phyloP scores from a whole-genome alignment of 2,797 vertebrate species.

The Zonotrichia albicollis region DNA sequence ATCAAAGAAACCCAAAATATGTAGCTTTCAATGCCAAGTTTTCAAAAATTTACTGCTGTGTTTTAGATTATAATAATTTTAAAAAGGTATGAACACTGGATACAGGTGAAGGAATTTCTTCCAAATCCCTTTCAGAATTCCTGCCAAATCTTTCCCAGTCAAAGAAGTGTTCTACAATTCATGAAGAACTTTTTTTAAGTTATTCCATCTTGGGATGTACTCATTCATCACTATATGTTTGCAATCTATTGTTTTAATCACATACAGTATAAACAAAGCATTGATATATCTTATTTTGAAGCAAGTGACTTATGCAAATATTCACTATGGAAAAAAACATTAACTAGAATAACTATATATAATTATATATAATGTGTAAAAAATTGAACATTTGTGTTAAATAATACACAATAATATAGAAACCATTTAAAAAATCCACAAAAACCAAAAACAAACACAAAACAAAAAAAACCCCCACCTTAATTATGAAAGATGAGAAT shows the following conservation, averaged over 20 bases:
- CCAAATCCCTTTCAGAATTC: background rate
- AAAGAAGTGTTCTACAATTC: background rate
- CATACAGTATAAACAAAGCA: background rate
- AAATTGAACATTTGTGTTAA: background rate
- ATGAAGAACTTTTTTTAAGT: background rate
- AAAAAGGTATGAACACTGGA: background rate
- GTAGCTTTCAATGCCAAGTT: background rate
- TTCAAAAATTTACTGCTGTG: background rate
- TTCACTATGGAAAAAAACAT: background rate
- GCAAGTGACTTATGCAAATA: background rate
- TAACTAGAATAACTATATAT: background rate
- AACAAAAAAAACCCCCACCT: accelerated
- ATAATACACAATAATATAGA: background rate
- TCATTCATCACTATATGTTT: background rate
- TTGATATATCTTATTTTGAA: background rate
- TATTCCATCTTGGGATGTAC: background rate
- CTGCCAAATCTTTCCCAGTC: background rate
- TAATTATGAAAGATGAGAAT: background rate
- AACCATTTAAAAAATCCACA: background rate
- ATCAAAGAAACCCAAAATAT: accelerated
- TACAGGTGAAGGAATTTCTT: background rate
- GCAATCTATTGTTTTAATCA: background rate
- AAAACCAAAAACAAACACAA: background rate
- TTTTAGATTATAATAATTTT: background rate
- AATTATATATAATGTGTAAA: background rate